Percentiles rank a stretch among this genome's conserved stretches.
These are phyloP conservation scores for Halictus quadricinctus DNA, from an alignment of 2,888 invertebrate species.

Conservation along the genomic window DNA sequence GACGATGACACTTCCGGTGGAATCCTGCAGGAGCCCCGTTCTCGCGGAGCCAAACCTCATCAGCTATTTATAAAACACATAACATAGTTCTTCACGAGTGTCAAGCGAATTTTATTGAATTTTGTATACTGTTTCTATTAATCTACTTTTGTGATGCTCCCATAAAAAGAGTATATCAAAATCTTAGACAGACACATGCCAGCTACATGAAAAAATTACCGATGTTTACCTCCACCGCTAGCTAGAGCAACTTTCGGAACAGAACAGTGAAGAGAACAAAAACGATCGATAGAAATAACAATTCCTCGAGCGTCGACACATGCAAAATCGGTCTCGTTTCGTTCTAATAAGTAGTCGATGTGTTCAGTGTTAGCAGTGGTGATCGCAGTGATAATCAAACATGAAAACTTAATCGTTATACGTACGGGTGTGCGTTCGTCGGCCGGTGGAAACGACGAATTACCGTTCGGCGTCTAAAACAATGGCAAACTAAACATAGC, in stretches of 20 bases:
- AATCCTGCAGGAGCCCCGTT: slow-evolving; percentile 84
- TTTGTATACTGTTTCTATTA: background rate
- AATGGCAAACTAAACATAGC: slow-evolving; percentile 79
- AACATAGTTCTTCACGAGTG: background rate
- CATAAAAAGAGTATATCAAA: background rate
- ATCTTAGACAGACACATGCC: slow-evolving; percentile 49
- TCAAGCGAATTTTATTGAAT: background rate
- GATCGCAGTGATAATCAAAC: slow-evolving; percentile 39
- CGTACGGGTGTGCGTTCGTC: slow-evolving; percentile 89
- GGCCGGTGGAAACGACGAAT: slow-evolving; percentile 82
- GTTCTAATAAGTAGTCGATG: background rate
- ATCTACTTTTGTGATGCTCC: background rate
- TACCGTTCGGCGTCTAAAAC: slow-evolving; percentile 79
- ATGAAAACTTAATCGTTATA: slow-evolving; percentile 81
- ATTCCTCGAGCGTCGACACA: background rate
- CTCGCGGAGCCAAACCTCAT: slow-evolving; percentile 84
- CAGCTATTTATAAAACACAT: slow-evolving; percentile 82
- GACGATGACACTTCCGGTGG: slow-evolving; percentile 85
- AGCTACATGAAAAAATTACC: slow-evolving; percentile 20
- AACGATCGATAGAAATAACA: background rate
- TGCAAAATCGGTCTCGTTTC: background rate
- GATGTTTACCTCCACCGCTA: slow-evolving; percentile 66
- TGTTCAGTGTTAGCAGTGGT: slow-evolving; percentile 5
- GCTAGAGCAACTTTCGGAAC: background rate
- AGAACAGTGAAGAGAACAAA: background rate